phyloP scores from a whole-genome alignment of 2,888 invertebrate species.

The Resseliella maxima region DNA sequence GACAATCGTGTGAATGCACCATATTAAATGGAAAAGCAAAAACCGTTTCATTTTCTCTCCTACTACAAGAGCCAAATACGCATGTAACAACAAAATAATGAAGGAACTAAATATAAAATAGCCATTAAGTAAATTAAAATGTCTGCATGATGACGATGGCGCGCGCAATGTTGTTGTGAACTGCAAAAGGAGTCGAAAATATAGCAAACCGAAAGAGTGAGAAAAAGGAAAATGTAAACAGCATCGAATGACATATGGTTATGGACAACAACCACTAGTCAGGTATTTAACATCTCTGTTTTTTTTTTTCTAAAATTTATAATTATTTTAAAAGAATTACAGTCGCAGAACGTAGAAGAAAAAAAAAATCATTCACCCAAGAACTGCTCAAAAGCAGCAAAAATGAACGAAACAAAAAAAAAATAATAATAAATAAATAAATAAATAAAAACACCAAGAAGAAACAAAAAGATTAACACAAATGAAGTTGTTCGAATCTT shows the following conservation, averaged over 20 bases:
- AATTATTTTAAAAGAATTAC: slow-evolving; percentile 21
- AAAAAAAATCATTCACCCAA: neutral
- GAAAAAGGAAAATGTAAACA: neutral
- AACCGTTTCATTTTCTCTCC: neutral
- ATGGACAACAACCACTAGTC: slow-evolving; percentile 27
- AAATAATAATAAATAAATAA: neutral
- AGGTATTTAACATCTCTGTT: slow-evolving; percentile 49
- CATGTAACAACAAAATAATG: slow-evolving; percentile 35
- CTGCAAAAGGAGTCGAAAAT: neutral
- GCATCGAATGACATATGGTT: slow-evolving; percentile 26
- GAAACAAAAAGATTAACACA: slow-evolving; percentile 15
- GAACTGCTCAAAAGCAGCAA: neutral
- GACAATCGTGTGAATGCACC: slow-evolving; percentile 51
- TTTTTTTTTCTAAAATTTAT: slow-evolving; percentile 32
- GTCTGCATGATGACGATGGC: slow-evolving; percentile 41
- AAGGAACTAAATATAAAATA: slow-evolving; percentile 48
- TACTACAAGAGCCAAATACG: neutral
- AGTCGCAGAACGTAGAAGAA: neutral
- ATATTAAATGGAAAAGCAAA: neutral
- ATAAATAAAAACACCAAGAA: neutral
- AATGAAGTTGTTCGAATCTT: slow-evolving; percentile 53
- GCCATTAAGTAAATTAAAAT: slow-evolving; percentile 51
- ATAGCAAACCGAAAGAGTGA: neutral
- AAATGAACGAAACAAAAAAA: neutral
- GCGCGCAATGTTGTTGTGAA: neutral